phyloP scores from a whole-genome alignment of 2,113 vertebrate species.

The Cairina moschata region DNA sequence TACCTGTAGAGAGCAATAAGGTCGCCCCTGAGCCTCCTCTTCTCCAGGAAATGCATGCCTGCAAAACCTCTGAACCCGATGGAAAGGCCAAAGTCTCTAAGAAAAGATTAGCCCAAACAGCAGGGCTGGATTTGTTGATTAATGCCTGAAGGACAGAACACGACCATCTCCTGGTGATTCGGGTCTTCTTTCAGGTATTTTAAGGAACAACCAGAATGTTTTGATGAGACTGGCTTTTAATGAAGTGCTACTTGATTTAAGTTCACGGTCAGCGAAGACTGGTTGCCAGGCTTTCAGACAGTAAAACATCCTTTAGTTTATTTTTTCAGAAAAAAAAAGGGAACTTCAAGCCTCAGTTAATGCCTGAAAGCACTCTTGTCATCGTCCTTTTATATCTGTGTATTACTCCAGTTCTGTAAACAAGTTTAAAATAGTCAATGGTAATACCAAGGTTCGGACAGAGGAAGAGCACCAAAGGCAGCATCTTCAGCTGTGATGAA shows the following conservation, averaged over 20 bases:
- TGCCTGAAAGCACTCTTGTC: slow-evolving; percentile 8
- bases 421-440: slow-evolving; percentile 75
- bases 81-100: background rate
- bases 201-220: background rate
- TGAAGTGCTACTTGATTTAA: slow-evolving; percentile 45
- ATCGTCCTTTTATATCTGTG: slow-evolving; percentile 65
- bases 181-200: background rate
- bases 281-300: slow-evolving; percentile 45
- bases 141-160: background rate
- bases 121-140: background rate
- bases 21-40: too few relatives aligned
- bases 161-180: background rate
- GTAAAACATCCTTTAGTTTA: slow-evolving; percentile 64
- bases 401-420: slow-evolving; percentile 71
- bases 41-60: too few relatives aligned
- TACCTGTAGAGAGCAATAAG: too few relatives aligned
- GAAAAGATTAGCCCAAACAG: background rate
- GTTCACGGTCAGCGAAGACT: slow-evolving; percentile 48
- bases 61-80: background rate
- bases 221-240: slow-evolving; percentile 19
- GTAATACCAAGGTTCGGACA: slow-evolving; percentile 56
- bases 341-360: slow-evolving; percentile 65
- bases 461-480: slow-evolving; percentile 40
- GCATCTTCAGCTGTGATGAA: background rate
- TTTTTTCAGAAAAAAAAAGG: slow-evolving; percentile 52